Base-by-base conservation (phyloP, 2,888 invertebrate genomes). In the Sycophila texana region DNA sequence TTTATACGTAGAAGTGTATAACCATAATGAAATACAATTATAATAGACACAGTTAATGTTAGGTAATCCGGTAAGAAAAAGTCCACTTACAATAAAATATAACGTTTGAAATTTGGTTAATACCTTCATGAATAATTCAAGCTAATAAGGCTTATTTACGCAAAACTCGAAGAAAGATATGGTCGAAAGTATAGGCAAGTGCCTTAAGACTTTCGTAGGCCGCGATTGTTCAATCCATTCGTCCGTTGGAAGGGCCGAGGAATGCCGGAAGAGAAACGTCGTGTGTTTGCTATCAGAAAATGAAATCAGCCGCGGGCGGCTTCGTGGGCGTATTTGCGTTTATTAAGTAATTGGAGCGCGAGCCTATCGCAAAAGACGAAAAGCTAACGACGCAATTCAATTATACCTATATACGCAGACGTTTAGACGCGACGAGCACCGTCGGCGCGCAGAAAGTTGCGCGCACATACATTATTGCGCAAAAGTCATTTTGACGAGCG, bases 361-460 rank as follows among this genome's bases (percentile, higher is more conserved):
- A 14, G 10, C 53, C 26, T 68, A 78, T 73, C 72, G 47, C 39
- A 61, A 73, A 68, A 61, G 73, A 73, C 53, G 39, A 61, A 73
- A 78, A 61, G 61, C 55, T 39, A 60, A 13, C 26, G 39, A 16
- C 20, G 0, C 58, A 20, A n/a, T 0, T 16, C 14, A 26, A 26
- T 26, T 47, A 20, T 57, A 66, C 60, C n/a, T 26, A 14, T 16
- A 26, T 3, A 39, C 61, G n/a, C 51, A 60, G 49, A 39, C 51
- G 66, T 66, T 77, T 72, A n/a, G 67, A 78, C 61, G 61, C 39
- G 53, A 18, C 77, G 47, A 26, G 22, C n/a, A 30, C 13, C n/a
- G n/a, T 65, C 60, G 65, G 4, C 49, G 39, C 53, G 74, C 70
- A 79, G 79, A 79, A 79, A 75, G 75, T 75, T 79, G 72, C 67